Evolutionary conservation across 2,113 vertebrate species (phyloP), one percentile per base, ranked within the genome.

Genomic region (Perca flavescens): DNA sequence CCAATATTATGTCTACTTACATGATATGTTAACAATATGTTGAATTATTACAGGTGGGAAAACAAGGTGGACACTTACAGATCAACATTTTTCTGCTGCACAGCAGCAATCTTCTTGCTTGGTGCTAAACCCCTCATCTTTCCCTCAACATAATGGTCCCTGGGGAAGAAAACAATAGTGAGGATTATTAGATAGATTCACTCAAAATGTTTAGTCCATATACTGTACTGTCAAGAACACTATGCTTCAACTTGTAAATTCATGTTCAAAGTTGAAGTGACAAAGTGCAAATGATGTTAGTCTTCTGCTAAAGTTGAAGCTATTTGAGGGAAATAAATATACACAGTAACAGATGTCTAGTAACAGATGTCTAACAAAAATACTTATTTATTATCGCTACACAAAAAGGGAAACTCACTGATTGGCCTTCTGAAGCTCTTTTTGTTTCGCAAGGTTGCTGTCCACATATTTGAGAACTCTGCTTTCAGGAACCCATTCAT

Each of bases 401-500:
- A 21, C 1, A 9, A 43, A 31, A 11, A 53, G 6, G 22, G 7
- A 77, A 28, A 97, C 98, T 98, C 92, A 99, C 98, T 99, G 98
- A 91, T 99, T 99, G 90, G 97, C 98, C 93, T 99, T 99, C 86
- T 99, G 98, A 95, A 99, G 98, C 95, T 99, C 98, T 91, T 99
- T 97, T 96, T 99, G 98, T 94, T 99, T 99, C 92, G 98, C 97
- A 94, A 99, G 95, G 93, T 99, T 99, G 95, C 97, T 97, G 90
- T 99, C 98, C 96, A 99, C 98, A 93, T 99, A 99, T 93, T 99
- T 99, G 95, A 99, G 98, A 89, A 99, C 98, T 96, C 98, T 97
- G 96, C 98, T 99, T 96, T 99, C 98, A 93, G 98, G 98, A 96
- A 99, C 98, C 98, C 98, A 99, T 96, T 99, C 98, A 97, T 99